Base-by-base conservation (phyloP, 2,113 vertebrate species). In the Petromus typicus region DNA sequence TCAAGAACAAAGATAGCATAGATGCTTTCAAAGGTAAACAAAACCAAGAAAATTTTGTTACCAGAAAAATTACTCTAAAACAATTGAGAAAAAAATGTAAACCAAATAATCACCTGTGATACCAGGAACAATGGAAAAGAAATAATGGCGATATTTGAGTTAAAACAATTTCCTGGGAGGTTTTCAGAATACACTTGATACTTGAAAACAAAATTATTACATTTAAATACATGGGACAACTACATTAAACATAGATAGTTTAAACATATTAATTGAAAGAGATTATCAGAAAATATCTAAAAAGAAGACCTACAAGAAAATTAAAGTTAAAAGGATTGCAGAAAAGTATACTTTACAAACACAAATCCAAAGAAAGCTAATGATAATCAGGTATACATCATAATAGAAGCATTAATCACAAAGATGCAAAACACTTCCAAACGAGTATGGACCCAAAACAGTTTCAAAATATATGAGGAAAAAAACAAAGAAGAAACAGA, bases 361-460 rank as follows among this genome's bases (percentile, higher is more conserved):
- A 86, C 8, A 59, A 78, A 91, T 45, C 27, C 86, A 86, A 91
- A 89, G 22, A 84, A 92, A 94, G 25, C 37, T 37, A 87, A 43
- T 75, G 43, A 43, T 69, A 75, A 61, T 10, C 27, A 69, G 32
- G 32, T 51, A 5, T 34, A 67, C 43, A 32, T 34, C 16, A 30
- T 54, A 56, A 91, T 71, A 82, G 86, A 83, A 56, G 7, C 12
- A 4, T 59, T 34, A 86, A 45, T 22, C 9, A 54, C 54, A 34
- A 94, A 78, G 80, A 80, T 82, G 30, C 40, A 90, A 90, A 92
- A 71, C 27, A 94, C n/a, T 48, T 48, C 37, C 54, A 73, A 94
- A 59, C 51, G 1, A 27, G 40, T 45, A 17, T 81, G 45, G 16
- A 37, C 30, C 23, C 14, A 79, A 16, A 69, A 32, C 2, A 89